Percentiles rank a stretch among this genome's conserved stretches.
These are phyloP conservation scores for Enteromius radiatus DNA, from an alignment of 2,797 vertebrate genomes.

Conservation along the genomic window DNA sequence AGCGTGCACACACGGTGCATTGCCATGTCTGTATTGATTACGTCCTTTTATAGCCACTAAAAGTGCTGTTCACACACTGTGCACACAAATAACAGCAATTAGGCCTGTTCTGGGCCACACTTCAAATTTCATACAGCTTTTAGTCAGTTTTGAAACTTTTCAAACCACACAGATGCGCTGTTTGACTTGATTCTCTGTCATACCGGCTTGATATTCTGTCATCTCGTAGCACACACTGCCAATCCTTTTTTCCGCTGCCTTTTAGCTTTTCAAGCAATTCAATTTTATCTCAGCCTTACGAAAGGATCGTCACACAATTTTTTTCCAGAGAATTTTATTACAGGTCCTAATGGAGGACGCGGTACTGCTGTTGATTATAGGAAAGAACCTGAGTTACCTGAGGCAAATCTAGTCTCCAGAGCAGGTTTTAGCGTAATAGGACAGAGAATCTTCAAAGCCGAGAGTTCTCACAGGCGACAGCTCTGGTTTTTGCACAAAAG, in stretches of 20 bases:
- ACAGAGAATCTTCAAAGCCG: slow-evolving; percentile 59
- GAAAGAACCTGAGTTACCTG: slow-evolving; percentile 51
- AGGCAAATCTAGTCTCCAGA: slow-evolving; percentile 54
- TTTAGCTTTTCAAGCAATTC: slow-evolving; percentile 31
- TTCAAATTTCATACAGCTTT: not conserved
- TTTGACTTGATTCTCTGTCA: slow-evolving; percentile 34
- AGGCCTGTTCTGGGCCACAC: not conserved
- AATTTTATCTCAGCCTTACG: slow-evolving; percentile 21
- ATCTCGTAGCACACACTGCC: slow-evolving; percentile 5
- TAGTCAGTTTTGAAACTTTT: slow-evolving; percentile 19
- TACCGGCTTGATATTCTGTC: slow-evolving; percentile 18
- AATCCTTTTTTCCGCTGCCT: slow-evolving; percentile 38
- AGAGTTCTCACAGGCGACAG: slow-evolving; percentile 47
- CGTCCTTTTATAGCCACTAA: not conserved
- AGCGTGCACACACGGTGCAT: slow-evolving; percentile 48
- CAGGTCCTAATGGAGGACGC: slow-evolving; percentile 34
- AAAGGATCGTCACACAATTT: not conserved
- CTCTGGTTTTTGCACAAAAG: slow-evolving; percentile 45
- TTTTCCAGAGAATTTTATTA: slow-evolving; percentile 39
- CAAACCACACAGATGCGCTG: not conserved
- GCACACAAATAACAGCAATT: slow-evolving; percentile 12
- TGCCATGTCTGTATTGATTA: slow-evolving; percentile 12
- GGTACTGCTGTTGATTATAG: slow-evolving; percentile 47
- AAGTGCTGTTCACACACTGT: slow-evolving; percentile 1
- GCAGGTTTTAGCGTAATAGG: slow-evolving; percentile 55